Percentiles rank a stretch among this genome's conserved stretches.
phyloP scores from a whole-genome alignment of 1,140 invertebrate genomes.

The Onthophagus taurus region DNA sequence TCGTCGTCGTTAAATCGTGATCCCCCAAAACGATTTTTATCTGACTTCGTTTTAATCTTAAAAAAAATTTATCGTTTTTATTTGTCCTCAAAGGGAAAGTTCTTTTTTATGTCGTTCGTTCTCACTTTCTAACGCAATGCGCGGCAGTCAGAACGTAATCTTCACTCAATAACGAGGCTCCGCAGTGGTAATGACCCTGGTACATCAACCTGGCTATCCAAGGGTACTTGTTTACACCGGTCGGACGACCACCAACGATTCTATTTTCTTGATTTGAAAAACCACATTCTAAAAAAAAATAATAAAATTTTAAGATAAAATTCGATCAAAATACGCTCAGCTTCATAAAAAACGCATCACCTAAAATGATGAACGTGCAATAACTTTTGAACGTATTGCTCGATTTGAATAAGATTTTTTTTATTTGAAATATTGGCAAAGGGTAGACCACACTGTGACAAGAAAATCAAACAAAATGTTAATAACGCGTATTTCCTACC shows the following conservation, averaged over 20 bases:
- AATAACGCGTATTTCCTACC: too few relatives aligned
- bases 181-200: conserved; percentile 80
- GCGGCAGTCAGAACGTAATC: conserved; percentile 58
- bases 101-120: too few relatives aligned
- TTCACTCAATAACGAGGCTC: conserved; percentile 72
- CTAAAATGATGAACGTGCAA: too few relatives aligned
- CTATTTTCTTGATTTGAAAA: conserved; percentile 60
- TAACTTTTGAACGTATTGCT: too few relatives aligned
- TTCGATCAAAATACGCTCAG: too few relatives aligned
- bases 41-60: conserved; percentile 62
- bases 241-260: conserved; percentile 65
- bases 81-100: conserved; percentile 8
- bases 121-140: conserved; percentile 57
- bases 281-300: conserved; percentile 55
- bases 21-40: conserved; percentile 71
- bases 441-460: too few relatives aligned
- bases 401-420: too few relatives aligned
- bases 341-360: too few relatives aligned
- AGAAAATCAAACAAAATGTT: too few relatives aligned
- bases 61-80: conserved; percentile 4
- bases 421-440: too few relatives aligned
- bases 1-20: conserved; percentile 67
- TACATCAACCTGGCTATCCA: conserved; percentile 78
- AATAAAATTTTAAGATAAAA: too few relatives aligned
- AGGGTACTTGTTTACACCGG: conserved; percentile 72